Evolutionary conservation across 2,113 vertebrate species (phyloP).

Genomic region (Mesocricetus auratus): DNA sequence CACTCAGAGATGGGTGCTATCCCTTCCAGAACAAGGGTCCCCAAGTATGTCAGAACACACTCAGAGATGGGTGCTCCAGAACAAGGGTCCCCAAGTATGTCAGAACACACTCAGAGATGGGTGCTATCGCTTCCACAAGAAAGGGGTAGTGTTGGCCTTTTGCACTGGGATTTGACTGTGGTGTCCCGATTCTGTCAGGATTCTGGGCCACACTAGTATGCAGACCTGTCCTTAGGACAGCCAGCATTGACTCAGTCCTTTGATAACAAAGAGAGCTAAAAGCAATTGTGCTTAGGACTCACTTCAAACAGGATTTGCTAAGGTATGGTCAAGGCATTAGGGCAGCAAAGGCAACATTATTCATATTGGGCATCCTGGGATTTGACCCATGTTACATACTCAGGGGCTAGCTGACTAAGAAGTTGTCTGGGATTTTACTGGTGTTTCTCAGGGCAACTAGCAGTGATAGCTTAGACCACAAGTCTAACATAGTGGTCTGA

Average conservation of each 20-base stretch:
- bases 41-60: background rate
- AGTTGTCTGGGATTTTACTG: background rate
- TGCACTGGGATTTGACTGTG: background rate
- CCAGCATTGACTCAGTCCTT: no score
- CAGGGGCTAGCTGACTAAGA: background rate
- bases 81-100: background rate
- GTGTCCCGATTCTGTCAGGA: background rate
- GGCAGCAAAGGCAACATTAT: background rate
- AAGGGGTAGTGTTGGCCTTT: background rate
- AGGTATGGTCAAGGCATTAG: background rate
- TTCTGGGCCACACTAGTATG: background rate
- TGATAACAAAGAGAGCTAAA: background rate
- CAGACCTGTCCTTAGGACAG: background rate
- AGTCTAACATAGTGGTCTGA: constrained; percentile 15
- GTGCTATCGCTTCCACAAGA: no score
- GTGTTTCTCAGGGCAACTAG: background rate
- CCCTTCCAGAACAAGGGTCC: background rate
- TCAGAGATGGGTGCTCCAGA: background rate
- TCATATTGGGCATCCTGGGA: background rate
- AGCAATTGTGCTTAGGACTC: background rate
- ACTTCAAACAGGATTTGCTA: background rate
- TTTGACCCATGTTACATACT: background rate
- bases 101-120: background rate
- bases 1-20: background rate
- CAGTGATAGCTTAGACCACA: background rate